phyloP scores from a whole-genome alignment of 2,797 vertebrate genomes.

The Mus minutoides region DNA sequence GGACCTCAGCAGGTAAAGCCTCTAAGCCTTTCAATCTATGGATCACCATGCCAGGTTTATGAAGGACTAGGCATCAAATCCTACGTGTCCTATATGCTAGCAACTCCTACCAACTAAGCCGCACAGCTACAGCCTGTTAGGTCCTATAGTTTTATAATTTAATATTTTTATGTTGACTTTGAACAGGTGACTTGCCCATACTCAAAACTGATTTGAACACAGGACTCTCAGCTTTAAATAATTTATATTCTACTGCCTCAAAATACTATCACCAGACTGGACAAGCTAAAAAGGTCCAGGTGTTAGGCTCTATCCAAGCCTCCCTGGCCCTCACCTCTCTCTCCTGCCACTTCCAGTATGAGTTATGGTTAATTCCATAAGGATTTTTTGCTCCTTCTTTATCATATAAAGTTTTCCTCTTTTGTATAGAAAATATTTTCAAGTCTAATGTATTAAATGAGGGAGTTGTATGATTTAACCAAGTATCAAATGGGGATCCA shows the following conservation, averaged over 20 bases:
- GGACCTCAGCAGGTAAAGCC: neutral
- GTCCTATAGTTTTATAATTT: slow-evolving; percentile 67
- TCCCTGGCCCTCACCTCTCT: neutral
- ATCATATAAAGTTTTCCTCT: slow-evolving; percentile 27
- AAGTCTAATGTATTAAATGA: neutral
- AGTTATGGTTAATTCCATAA: neutral
- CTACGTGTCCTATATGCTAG: neutral
- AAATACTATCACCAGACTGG: slow-evolving; percentile 17
- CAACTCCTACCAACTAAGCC: neutral
- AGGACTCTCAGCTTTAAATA: slow-evolving; percentile 55
- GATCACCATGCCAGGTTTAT: neutral
- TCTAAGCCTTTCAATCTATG: neutral
- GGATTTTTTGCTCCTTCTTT: slow-evolving; percentile 21
- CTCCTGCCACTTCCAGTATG: neutral
- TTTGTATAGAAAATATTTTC: slow-evolving; percentile 60
- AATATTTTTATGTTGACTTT: slow-evolving; percentile 72
- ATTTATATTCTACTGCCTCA: slow-evolving; percentile 5
- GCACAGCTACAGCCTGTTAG: slow-evolving; percentile 41
- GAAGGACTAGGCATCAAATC: neutral
- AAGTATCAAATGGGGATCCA: neutral
- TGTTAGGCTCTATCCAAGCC: slow-evolving; percentile 15
- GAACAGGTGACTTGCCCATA: slow-evolving; percentile 71
- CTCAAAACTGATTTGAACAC: slow-evolving; percentile 61
- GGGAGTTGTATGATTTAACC: neutral
- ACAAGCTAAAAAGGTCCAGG: slow-evolving; percentile 16